Conservation (phyloP, 1,140 invertebrate genomes). For the Thaumatotibia leucotreta region DNA sequence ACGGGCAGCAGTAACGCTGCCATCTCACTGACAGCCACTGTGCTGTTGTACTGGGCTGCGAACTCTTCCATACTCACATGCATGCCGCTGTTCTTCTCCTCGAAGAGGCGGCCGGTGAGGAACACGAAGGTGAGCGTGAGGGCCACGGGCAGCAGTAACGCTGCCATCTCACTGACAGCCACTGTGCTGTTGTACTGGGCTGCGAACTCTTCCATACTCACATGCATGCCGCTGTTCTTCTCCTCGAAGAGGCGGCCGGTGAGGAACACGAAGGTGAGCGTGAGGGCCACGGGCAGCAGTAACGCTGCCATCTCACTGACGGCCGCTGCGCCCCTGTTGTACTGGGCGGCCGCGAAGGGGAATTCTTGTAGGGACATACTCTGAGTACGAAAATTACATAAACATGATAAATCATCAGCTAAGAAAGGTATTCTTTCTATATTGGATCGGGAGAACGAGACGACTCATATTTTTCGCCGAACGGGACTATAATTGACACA, state of each 20-base stretch:
- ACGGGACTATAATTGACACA: too few species aligned
- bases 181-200: too few species aligned
- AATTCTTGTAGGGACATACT: slow-evolving; percentile 45
- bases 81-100: background rate
- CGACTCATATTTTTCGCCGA: too few species aligned
- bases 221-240: background rate
- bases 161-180: too few species aligned
- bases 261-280: background rate
- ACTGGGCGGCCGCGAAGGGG: slow-evolving; percentile 27
- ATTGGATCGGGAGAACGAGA: too few species aligned
- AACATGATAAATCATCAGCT: too few species aligned
- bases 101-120: background rate
- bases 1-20: background rate
- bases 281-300: background rate
- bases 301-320: background rate
- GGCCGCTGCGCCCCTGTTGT: background rate
- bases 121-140: background rate
- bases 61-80: slow-evolving; percentile 2
- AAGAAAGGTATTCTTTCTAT: too few species aligned
- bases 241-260: background rate
- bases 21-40: background rate
- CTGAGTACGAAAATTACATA: slow-evolving; percentile 29
- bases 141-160: too few species aligned
- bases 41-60: background rate
- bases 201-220: too few species aligned